Conservation (phyloP, 1,140 invertebrate species). For the Micrasema longulum region DNA sequence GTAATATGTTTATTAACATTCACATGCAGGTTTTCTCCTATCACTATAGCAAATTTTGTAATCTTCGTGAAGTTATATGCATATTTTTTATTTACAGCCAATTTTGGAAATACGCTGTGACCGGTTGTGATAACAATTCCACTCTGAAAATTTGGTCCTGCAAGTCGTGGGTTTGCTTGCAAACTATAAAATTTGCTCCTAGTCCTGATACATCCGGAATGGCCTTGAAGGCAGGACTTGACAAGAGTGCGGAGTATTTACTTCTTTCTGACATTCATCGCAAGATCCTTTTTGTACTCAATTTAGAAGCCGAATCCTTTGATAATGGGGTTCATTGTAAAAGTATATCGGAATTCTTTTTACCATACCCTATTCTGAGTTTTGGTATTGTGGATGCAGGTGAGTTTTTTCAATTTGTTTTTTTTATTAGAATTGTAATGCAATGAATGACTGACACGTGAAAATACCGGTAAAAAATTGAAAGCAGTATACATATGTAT, state of each 20-base stretch:
- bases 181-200: constrained; percentile 82
- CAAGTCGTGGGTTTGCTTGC: constrained; percentile 91
- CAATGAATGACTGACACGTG: too few relatives aligned
- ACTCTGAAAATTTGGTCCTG: constrained; percentile 96
- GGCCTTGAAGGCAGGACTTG: constrained; percentile 82
- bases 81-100: constrained; percentile 72
- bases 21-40: too few relatives aligned
- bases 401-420: too few relatives aligned
- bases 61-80: too few relatives aligned
- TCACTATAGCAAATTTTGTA: too few relatives aligned
- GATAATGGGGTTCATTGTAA: constrained; percentile 62
- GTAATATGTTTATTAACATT: too few relatives aligned
- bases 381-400: constrained; percentile 88
- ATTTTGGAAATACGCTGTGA: constrained; percentile 95
- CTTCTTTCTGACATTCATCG: constrained; percentile 87
- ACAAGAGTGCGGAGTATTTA: constrained; percentile 85
- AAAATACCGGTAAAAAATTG: too few relatives aligned
- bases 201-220: constrained; percentile 58
- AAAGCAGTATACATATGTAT: too few relatives aligned
- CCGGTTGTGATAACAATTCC: constrained; percentile 89
- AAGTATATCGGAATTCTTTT: constrained; percentile 84
- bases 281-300: constrained; percentile 82
- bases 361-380: constrained; percentile 86
- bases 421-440: too few relatives aligned
- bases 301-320: constrained; percentile 67